Base-by-base conservation (phyloP, 2,888 invertebrate genomes). In the Latrodectus elegans region DNA sequence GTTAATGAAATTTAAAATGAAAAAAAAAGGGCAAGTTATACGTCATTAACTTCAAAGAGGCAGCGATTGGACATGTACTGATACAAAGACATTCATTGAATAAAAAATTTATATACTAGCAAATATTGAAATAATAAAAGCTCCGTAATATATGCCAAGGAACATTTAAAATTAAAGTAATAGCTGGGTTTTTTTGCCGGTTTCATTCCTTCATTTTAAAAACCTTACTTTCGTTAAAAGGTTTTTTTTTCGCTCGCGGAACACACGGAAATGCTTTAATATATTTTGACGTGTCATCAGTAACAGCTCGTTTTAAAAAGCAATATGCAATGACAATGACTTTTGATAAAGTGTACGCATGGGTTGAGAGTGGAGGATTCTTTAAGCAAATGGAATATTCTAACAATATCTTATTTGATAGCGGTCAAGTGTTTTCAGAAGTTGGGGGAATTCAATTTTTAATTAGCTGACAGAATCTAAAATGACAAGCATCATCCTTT, bases 211-310 rank as follows among this genome's bases (percentile, higher is more conserved):
- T 81, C 65, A 73, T 86, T 80, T 71, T 22, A 51, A 64, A 71
- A 86, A 76, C 77, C 76, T 72, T 49, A 55, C 38, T 85, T 86
- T 86, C 81, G 81, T 86, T 81, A 81, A 77, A 76, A 86, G 52
- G 70, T 74, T 55, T 79, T 67, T 79, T 67, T 68, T n/a, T 26
- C n/a, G 11, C 74, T 14, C 73, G 53, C 14, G 55, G 55, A 38
- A 38, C 38, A 38, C 38, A 70, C 65, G 81, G 77, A 86, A 86
- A 86, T 81, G 72, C 81, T 86, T 86, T 81, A 86, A 86, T 86
- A 86, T 86, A 81, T 86, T 86, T 86, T 86, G 86, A 86, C 86
- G 81, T 67, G 81, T 72, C 81, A 49, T 81, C 51, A 77, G 86
- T 52, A 86, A 86, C 86, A 86, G 86, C 86, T 70, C 70, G 86